phyloP scores from a whole-genome alignment of 2,113 vertebrate species.

The Thinocorus orbignyianus region DNA sequence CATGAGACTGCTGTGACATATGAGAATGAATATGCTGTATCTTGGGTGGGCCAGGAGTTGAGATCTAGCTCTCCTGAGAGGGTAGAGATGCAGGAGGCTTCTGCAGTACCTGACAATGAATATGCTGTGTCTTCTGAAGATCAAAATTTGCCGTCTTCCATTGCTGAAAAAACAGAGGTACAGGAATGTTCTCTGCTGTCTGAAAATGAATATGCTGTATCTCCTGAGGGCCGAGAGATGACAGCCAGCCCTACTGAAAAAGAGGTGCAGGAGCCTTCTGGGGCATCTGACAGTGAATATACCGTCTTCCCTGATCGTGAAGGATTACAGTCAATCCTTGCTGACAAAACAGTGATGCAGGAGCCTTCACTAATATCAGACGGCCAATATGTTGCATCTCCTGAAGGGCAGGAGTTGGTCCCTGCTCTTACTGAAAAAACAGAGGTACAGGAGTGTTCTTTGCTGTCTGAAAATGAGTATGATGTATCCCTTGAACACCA shows the following conservation, averaged over 20 bases:
- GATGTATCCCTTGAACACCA: not conserved
- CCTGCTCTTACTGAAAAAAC: not conserved
- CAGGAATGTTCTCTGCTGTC: conserved; percentile 54
- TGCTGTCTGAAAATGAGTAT: conserved; percentile 56
- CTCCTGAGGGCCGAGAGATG: conserved; percentile 20
- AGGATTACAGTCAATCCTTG: not conserved
- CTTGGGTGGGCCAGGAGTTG: conserved; percentile 49
- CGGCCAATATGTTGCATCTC: conserved; percentile 42
- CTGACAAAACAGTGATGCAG: not conserved
- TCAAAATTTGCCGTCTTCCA: not conserved
- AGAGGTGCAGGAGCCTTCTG: not conserved
- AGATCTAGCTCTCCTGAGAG: conserved; percentile 17
- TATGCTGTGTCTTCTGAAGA: conserved; percentile 44
- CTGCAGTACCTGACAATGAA: not conserved
- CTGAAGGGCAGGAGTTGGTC: not conserved
- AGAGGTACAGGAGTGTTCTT: conserved; percentile 40
- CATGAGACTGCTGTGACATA: conserved; percentile 40
- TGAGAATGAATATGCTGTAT: conserved; percentile 57
- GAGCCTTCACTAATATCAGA: conserved; percentile 36
- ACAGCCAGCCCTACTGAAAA: conserved; percentile 42
- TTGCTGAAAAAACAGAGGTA: not conserved
- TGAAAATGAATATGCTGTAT: conserved; percentile 61
- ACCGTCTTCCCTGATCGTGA: conserved; percentile 38
- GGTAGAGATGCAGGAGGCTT: not conserved
- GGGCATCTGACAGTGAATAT: not conserved